phyloP scores from a whole-genome alignment of 2,888 invertebrate genomes.

The Clusia tigrina region DNA sequence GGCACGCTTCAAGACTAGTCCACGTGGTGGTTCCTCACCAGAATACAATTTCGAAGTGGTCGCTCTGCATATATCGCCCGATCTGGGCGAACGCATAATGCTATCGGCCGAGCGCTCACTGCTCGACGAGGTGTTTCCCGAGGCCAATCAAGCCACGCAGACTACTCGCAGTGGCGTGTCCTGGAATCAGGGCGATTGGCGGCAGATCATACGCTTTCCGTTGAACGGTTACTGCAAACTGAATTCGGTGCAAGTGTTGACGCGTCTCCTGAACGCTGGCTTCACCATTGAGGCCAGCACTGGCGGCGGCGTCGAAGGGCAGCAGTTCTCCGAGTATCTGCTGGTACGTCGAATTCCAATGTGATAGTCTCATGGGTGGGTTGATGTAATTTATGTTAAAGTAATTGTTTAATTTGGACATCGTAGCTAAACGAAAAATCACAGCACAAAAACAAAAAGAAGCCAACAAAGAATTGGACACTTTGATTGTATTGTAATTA shows the following conservation, averaged over 20 bases:
- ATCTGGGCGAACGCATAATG: slow-evolving; percentile 80
- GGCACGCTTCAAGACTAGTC: slow-evolving; percentile 55
- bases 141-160: slow-evolving; percentile 80
- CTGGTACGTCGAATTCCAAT: slow-evolving; percentile 71
- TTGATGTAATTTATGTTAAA: slow-evolving; percentile 34
- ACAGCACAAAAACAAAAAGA: not conserved
- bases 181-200: slow-evolving; percentile 83
- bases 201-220: slow-evolving; percentile 85
- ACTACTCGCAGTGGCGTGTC: slow-evolving; percentile 81
- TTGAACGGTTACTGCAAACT: slow-evolving; percentile 89
- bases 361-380: slow-evolving; percentile 55
- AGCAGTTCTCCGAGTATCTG: slow-evolving; percentile 89
- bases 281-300: slow-evolving; percentile 84
- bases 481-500: no score
- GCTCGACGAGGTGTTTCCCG: slow-evolving; percentile 79
- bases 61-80: slow-evolving; percentile 79
- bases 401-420: slow-evolving; percentile 27
- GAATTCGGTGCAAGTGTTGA: slow-evolving; percentile 86
- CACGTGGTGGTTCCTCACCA: slow-evolving; percentile 49
- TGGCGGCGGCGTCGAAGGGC: slow-evolving; percentile 87
- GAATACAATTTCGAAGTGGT: slow-evolving; percentile 77
- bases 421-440: not conserved
- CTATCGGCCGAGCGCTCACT: slow-evolving; percentile 81
- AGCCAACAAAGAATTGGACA: not conserved
- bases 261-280: slow-evolving; percentile 79